Conservation (phyloP, 2,888 invertebrate genomes). For the Campoplex nolae region DNA sequence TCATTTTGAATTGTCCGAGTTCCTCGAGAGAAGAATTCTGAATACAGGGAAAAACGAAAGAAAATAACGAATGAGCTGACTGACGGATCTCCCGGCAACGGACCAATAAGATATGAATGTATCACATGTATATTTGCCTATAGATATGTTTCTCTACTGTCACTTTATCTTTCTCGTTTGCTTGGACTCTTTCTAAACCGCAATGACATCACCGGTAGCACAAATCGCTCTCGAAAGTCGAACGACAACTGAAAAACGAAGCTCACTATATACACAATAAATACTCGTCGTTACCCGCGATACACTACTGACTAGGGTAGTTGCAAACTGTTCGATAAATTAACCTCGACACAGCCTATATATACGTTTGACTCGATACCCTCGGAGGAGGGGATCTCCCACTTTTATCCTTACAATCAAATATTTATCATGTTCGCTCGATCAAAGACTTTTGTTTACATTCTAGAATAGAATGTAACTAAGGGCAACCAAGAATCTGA, state of each 20-base stretch:
- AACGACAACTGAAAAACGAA: conserved; percentile 63
- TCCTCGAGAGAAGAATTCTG: not conserved
- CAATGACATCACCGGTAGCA: conserved; percentile 63
- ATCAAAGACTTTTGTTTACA: not conserved
- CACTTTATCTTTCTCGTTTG: conserved; percentile 13
- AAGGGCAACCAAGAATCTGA: conserved; percentile 5
- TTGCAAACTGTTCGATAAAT: conserved; percentile 70
- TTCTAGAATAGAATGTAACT: not conserved
- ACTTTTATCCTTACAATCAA: not conserved
- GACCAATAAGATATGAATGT: not conserved
- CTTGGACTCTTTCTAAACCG: conserved; percentile 40
- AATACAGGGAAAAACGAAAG: not conserved
- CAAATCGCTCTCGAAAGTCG: conserved; percentile 57
- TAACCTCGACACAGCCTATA: conserved; percentile 58
- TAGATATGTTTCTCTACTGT: conserved; percentile 10
- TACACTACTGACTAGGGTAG: conserved; percentile 69
- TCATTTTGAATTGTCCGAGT: not conserved
- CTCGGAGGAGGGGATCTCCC: not conserved
- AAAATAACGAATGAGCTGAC: not conserved
- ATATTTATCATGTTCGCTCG: not conserved
- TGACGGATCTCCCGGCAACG: conserved; percentile 6
- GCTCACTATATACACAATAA: conserved; percentile 19
- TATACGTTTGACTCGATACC: conserved; percentile 4
- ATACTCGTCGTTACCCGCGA: conserved; percentile 30
- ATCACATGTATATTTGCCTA: not conserved